Percentiles rank a stretch among this genome's conserved stretches.
phyloP scores from a whole-genome alignment of 2,113 vertebrate species.

The Psilopogon haemacephalus region DNA sequence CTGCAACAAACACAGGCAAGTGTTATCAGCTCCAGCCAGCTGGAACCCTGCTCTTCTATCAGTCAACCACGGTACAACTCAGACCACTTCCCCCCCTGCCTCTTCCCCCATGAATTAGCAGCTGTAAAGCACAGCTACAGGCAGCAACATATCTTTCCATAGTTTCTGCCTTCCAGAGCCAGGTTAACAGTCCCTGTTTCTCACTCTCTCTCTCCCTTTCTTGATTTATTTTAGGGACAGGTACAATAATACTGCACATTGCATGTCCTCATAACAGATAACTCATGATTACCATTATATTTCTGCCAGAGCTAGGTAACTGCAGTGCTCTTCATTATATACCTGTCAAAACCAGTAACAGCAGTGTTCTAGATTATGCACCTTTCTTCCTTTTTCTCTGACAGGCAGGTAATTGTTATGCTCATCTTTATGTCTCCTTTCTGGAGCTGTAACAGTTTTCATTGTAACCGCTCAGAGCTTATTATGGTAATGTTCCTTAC shows the following conservation, averaged over 20 bases:
- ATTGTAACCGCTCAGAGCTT: constrained; percentile 45
- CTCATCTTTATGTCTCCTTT: constrained; percentile 53
- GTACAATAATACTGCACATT: constrained; percentile 48
- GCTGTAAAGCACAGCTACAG: not conserved
- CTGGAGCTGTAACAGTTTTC: constrained; percentile 51
- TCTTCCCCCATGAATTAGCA: not conserved
- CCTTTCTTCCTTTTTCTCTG: constrained; percentile 33
- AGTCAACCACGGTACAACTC: not conserved
- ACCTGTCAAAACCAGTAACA: constrained; percentile 38
- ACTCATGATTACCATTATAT: constrained; percentile 39
- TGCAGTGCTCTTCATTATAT: constrained; percentile 17
- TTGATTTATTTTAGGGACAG: not conserved
- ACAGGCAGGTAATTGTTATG: constrained; percentile 41
- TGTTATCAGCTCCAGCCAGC: not conserved
- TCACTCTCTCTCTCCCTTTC: not conserved
- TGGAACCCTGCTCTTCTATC: not conserved
- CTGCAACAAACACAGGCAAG: accelerated
- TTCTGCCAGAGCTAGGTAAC: constrained; percentile 18
- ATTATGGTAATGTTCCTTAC: constrained; percentile 40
- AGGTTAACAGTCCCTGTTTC: not conserved
- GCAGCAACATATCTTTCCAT: constrained; percentile 14
- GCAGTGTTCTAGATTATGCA: constrained; percentile 26
- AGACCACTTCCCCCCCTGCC: not conserved
- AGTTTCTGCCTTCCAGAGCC: constrained; percentile 17
- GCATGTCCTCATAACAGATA: constrained; percentile 16